Base-by-base conservation (phyloP, 1,140 invertebrate species). In the Drosophila sucinea region DNA sequence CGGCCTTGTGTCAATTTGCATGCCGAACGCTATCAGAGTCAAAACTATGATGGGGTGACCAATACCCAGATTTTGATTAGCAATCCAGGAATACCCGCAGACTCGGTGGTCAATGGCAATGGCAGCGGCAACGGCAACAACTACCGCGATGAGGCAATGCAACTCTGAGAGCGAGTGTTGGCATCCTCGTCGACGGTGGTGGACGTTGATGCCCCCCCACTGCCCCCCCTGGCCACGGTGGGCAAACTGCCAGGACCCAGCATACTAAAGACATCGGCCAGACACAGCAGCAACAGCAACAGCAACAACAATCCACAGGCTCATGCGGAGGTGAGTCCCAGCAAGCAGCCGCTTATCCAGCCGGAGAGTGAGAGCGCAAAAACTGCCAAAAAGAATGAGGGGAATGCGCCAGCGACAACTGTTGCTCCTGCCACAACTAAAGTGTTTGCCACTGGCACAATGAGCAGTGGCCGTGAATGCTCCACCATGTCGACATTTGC, bases 1-100 rank as follows among this genome's bases (percentile, higher is more conserved):
- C 63, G 91, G 47, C 91, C 91, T 33, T 91, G 91, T 27, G 86
- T 89, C 17, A 91, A 90, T 67, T 78, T 91, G 7, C 89, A 90
- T 32, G 79, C 83, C 51, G 89, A 92, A 30, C 85, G 85, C 0
- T 91, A 91, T 58, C 86, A 91, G 57, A 92, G 81, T 62, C 77
- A 90, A 61, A 91, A 89, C 57, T 94, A 93, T 57, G 93, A 94
- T 60, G 92, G 93, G 7, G 92, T 94, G 0, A 86, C 92, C 32
- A 93, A 94, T 62, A 94, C 93, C 3, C 93, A 94, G 69, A 92
- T 94, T 27, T 72, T 94, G 64, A 93, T 93, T 33, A 93, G 44
- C 44, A 51, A 94, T 68, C 93, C 93, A n/a, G 86, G 93, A 25
- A 33, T 40, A 4, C 92, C 93, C 1, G 17, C 77, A 1, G 83